These are phyloP conservation scores for Chlorospingus semifuscus DNA, from an alignment of 2,797 vertebrate species.

Conservation along the genomic window DNA sequence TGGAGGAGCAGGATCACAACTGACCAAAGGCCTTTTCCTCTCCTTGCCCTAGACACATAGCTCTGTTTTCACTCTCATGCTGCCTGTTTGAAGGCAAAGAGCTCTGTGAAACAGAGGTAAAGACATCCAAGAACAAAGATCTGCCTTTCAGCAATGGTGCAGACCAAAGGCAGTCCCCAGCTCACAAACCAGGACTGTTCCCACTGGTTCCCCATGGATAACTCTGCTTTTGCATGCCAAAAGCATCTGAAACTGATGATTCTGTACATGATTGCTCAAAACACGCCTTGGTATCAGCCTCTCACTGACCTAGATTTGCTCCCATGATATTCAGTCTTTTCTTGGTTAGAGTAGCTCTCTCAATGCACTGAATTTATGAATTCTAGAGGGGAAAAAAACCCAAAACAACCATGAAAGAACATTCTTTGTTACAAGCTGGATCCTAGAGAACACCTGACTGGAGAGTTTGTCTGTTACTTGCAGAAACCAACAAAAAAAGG, in stretches of 20 bases:
- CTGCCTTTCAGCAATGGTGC: accelerated
- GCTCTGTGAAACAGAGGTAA: neutral
- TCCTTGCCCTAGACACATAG: neutral
- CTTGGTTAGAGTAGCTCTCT: neutral
- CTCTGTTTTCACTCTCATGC: accelerated
- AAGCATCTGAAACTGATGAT: neutral
- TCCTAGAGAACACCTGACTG: neutral
- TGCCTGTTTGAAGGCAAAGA: neutral
- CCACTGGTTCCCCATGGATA: neutral
- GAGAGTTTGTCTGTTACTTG: neutral
- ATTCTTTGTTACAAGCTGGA: neutral
- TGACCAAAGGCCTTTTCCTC: neutral
- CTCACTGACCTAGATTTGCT: neutral
- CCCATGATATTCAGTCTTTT: neutral
- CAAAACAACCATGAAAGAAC: neutral
- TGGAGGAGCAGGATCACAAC: neutral
- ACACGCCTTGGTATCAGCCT: neutral
- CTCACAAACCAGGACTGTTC: neutral
- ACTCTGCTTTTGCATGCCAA: neutral
- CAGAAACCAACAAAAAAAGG: neutral
- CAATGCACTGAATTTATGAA: neutral
- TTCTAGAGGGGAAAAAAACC: accelerated
- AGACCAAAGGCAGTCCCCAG: neutral
- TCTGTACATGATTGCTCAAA: neutral
- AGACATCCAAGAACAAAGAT: neutral